Conservation (phyloP, 2,888 invertebrate species). For the Lordiphosa andalusiaca region DNA sequence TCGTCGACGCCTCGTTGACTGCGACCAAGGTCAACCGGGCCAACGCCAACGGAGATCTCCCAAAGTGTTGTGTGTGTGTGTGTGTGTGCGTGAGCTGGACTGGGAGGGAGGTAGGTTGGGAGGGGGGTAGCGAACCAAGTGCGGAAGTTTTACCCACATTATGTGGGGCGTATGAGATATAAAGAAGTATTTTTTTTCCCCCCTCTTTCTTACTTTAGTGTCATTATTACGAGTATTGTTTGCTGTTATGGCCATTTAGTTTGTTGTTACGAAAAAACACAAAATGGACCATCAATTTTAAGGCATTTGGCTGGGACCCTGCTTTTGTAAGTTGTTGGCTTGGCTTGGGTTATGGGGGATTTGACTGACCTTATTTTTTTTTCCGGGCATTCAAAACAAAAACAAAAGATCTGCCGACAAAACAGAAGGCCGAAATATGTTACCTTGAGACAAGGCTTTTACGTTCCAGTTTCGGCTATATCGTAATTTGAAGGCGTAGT, state of each 20-base stretch:
- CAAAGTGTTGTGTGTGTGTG: not conserved
- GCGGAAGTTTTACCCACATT: constrained; percentile 34
- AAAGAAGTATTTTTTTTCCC: constrained; percentile 39
- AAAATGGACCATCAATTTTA: no score
- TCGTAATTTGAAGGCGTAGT: no score
- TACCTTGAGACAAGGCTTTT: no score
- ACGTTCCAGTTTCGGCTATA: no score
- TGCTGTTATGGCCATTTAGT: constrained; percentile 12
- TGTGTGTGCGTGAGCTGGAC: not conserved
- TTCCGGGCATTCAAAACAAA: no score
- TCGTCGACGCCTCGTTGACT: constrained; percentile 24
- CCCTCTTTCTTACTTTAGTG: constrained; percentile 21
- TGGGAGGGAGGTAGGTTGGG: no score
- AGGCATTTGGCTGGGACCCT: no score
- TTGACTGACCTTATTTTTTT: no score
- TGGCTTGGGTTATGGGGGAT: no score
- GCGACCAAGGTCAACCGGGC: constrained; percentile 50
- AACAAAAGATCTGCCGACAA: no score
- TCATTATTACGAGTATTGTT: constrained; percentile 10
- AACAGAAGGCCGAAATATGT: no score
- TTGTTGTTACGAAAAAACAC: constrained; percentile 22
- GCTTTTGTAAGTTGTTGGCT: no score
- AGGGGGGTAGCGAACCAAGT: constrained; percentile 1
- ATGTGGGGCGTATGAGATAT: constrained; percentile 38
- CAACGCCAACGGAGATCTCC: constrained; percentile 18